phyloP scores from a whole-genome alignment of 2,797 vertebrate genomes.

The Mormyrops boulengeri region DNA sequence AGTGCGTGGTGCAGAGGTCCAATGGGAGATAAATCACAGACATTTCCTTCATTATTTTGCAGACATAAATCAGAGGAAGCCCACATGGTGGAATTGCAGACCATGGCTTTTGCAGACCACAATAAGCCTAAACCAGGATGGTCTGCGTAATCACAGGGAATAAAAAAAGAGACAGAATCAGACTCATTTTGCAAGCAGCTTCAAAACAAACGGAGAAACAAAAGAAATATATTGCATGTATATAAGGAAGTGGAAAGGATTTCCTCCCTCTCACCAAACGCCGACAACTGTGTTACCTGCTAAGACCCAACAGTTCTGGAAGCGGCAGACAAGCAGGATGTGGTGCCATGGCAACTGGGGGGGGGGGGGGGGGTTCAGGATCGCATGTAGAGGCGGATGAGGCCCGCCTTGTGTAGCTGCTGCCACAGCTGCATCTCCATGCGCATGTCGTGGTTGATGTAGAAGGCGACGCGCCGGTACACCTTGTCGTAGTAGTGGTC shows the following conservation, averaged over 20 bases:
- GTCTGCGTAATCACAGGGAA: background rate
- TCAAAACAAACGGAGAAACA: background rate
- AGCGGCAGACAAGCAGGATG: background rate
- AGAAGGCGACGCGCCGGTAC: constrained; percentile 50
- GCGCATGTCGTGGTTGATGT: constrained; percentile 60
- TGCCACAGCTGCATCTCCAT: constrained; percentile 68
- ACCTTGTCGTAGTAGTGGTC: constrained; percentile 65
- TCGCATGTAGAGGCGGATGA: constrained; percentile 61
- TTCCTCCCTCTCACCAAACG: background rate
- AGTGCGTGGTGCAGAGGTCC: background rate
- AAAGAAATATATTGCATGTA: background rate
- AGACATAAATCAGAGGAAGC: background rate
- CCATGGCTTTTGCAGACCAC: background rate
- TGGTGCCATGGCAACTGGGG: background rate
- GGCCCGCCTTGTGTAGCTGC: constrained; percentile 51
- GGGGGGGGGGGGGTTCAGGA: constrained; percentile 6
- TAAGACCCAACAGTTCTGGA: background rate
- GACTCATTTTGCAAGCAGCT: background rate
- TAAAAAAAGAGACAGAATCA: background rate
- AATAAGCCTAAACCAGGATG: background rate
- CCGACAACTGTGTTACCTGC: background rate
- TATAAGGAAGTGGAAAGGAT: background rate
- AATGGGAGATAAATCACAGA: background rate
- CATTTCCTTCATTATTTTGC: background rate
- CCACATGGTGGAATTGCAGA: background rate